Conservation (phyloP, 2,888 invertebrate genomes). For the Lasioglossum figueresi region DNA sequence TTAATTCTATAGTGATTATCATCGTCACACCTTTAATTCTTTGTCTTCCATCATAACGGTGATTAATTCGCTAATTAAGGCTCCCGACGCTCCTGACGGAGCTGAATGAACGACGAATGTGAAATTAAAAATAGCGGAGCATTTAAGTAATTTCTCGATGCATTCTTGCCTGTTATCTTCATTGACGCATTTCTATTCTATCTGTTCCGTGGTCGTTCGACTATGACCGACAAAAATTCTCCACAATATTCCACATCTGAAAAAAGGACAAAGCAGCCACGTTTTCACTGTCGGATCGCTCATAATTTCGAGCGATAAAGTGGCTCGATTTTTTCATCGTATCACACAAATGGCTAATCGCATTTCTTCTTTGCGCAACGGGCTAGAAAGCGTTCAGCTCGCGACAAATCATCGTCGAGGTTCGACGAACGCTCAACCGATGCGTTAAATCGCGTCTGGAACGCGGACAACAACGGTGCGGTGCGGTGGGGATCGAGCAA, state of each 20-base stretch:
- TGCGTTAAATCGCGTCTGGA: conserved; percentile 33
- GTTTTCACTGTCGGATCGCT: not conserved
- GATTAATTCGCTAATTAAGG: not conserved
- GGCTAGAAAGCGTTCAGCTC: conserved; percentile 24
- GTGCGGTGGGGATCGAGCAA: not conserved
- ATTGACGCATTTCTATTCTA: not conserved
- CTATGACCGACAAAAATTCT: not conserved
- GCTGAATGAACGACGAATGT: not conserved
- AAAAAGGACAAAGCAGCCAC: not conserved
- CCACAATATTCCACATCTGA: not conserved
- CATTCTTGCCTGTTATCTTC: not conserved
- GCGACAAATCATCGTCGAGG: conserved; percentile 24
- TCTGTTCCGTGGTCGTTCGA: not conserved
- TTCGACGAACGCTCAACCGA: conserved; percentile 13
- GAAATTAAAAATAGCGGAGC: not conserved
- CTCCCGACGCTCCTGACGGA: not conserved
- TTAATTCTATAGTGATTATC: not conserved
- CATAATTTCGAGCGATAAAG: not conserved
- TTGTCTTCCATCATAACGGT: not conserved
- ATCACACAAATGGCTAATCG: not conserved
- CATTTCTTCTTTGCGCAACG: conserved; percentile 22
- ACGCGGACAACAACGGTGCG: not conserved
- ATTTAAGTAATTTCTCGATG: not conserved
- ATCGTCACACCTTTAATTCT: not conserved
- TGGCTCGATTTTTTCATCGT: not conserved